A percentile compares a stretch with the other conserved stretches of the same genome.
Evolutionary conservation across 2,888 invertebrate genomes (phyloP).

Genomic region (Apotomis turbidana): DNA sequence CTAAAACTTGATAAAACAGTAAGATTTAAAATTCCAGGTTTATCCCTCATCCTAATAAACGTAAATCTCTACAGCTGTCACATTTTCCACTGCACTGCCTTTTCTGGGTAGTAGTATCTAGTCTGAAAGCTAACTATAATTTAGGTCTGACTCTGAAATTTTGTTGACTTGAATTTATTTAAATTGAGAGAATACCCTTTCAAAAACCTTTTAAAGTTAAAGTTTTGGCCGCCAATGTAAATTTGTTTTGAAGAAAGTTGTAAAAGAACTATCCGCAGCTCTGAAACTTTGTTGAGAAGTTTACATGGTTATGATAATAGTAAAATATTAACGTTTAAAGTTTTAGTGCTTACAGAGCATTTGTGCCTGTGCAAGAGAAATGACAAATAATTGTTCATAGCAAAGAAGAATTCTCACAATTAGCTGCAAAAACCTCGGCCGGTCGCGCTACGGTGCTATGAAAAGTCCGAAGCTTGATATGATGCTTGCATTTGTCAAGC

Average conservation of each 20-base stretch:
- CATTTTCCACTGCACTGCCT: slow-evolving; percentile 25
- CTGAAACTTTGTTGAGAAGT: background rate
- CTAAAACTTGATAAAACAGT: background rate
- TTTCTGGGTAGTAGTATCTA: slow-evolving; percentile 7
- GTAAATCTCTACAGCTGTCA: slow-evolving; percentile 23
- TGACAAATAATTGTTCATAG: no score
- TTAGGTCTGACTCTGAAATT: slow-evolving; percentile 15
- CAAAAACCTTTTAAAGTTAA: background rate
- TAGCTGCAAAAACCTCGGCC: no score
- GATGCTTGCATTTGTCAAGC: no score
- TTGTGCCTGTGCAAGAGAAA: no score
- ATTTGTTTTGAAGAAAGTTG: slow-evolving; percentile 1
- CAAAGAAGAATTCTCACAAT: no score
- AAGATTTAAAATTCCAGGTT: background rate
- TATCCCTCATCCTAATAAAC: background rate
- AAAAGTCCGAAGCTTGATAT: no score
- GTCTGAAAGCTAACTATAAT: slow-evolving; percentile 18
- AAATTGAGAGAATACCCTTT: background rate
- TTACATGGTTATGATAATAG: background rate
- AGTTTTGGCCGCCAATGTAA: background rate
- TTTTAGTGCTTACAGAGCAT: no score
- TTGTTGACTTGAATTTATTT: slow-evolving; percentile 2
- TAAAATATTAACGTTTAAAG: no score
- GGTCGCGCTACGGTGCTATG: no score
- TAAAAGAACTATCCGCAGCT: background rate